Conservation (phyloP, 2,113 vertebrate genomes). For the Scartelaos histophorus region DNA sequence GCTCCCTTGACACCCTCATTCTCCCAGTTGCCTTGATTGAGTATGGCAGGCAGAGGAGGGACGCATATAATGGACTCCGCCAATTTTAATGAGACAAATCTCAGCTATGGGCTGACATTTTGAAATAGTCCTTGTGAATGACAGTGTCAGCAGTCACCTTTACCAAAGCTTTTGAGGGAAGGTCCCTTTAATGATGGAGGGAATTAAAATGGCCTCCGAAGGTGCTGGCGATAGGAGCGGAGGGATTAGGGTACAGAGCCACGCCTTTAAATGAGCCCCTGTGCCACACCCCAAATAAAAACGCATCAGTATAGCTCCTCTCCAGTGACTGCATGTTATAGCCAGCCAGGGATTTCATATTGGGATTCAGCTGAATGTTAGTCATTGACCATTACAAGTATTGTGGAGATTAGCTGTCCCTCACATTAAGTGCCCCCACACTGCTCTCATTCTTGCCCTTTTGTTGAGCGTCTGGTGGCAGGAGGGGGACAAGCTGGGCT, state of each 20-base stretch:
- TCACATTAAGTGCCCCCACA: conserved; percentile 46
- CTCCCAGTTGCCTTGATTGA: conserved; percentile 58
- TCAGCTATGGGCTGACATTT: conserved; percentile 77
- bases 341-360: conserved; percentile 42
- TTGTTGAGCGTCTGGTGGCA: conserved; percentile 48
- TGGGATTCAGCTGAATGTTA: conserved; percentile 52
- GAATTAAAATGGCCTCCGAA: conserved; percentile 75
- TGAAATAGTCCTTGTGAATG: conserved; percentile 77
- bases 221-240: conserved; percentile 41
- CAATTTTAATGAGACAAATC: conserved; percentile 79
- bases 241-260: conserved; percentile 70
- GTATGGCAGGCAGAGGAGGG: conserved; percentile 61
- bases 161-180: conserved; percentile 69
- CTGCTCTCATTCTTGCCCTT: conserved; percentile 15
- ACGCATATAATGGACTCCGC: conserved; percentile 63
- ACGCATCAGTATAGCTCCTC: conserved; percentile 24
- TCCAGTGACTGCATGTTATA: conserved; percentile 7
- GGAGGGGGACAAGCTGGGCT: conserved; percentile 60
- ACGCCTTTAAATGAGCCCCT: conserved; percentile 57
- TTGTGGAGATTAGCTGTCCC: conserved; percentile 56
- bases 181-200: conserved; percentile 70
- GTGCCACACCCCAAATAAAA: conserved; percentile 53
- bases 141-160: conserved; percentile 78
- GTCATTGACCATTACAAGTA: conserved; percentile 61
- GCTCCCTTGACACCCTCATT: conserved; percentile 52